These are phyloP conservation scores for Hyphantria cunea DNA, from an alignment of 1,140 invertebrate species.

Conservation along the genomic window DNA sequence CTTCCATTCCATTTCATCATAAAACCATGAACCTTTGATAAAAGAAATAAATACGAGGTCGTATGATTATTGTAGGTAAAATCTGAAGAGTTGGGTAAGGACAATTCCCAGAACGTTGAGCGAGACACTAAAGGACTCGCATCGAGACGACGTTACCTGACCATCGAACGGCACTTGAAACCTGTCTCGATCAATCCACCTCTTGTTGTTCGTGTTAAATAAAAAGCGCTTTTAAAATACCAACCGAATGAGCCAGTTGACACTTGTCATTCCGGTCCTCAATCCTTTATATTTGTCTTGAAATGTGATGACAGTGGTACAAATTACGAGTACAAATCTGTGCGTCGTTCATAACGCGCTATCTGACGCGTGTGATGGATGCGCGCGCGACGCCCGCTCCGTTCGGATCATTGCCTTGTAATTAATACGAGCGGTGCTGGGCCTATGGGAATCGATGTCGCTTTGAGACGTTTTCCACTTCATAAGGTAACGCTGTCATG, in stretches of 20 bases:
- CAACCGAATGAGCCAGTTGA: slow-evolving; percentile 70
- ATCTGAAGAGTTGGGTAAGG: slow-evolving; percentile 64
- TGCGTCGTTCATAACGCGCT: slow-evolving; percentile 75
- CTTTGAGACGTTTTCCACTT: slow-evolving; percentile 62
- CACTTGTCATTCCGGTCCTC: slow-evolving; percentile 78
- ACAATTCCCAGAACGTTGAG: slow-evolving; percentile 70
- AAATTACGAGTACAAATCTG: slow-evolving; percentile 80
- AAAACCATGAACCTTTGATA: no score
- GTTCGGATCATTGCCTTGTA: slow-evolving; percentile 68
- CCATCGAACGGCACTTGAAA: slow-evolving; percentile 73
- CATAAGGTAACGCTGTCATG: slow-evolving; percentile 49
- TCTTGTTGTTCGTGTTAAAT: slow-evolving; percentile 79
- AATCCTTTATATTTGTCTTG: slow-evolving; percentile 81
- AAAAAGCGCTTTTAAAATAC: slow-evolving; percentile 79
- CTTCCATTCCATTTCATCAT: no score
- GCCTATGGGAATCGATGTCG: slow-evolving; percentile 70
- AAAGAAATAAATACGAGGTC: no score
- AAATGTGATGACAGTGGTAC: slow-evolving; percentile 81
- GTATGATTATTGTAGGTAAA: slow-evolving; percentile 50
- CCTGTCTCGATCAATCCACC: slow-evolving; percentile 80
- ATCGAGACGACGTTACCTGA: slow-evolving; percentile 59
- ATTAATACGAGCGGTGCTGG: slow-evolving; percentile 62
- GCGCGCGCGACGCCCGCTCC: slow-evolving; percentile 49
- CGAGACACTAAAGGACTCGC: slow-evolving; percentile 62
- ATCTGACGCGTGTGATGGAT: slow-evolving; percentile 75